Evolutionary conservation across 2,888 invertebrate genomes (phyloP), one percentile per base, ranked within the genome.

Genomic region (Dryobota labecula): DNA sequence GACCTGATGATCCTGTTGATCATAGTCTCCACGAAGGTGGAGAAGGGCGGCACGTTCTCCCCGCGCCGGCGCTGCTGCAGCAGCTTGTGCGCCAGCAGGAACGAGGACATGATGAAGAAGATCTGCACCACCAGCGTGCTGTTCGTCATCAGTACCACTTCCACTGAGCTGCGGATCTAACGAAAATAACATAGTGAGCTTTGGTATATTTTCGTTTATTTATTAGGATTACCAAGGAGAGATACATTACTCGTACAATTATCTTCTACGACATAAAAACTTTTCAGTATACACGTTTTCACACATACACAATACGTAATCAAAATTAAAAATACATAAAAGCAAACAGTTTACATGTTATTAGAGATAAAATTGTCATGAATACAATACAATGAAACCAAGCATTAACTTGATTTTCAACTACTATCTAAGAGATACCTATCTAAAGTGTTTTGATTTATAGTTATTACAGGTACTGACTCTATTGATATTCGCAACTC

Each of bases 81-180:
- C 82, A 95, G 84, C 87, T 95, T 95, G 89, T 94, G 93, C 2
- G 95, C 94, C 73, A 95, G 91, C 78, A 95, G 91, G 90, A 95
- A 95, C 67, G 93, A 92, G 2, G 95, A 92, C 95, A 95, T 94
- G 49, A 95, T 87, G 90, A 95, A 95, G 92, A 95, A 95, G 72
- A 94, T 91, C 88, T 95, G 95, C 84, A 95, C 95, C 86, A 95
- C 92, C 86, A 95, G 90, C 54, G 95, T 95, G 87, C 95, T 94
- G 91, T 95, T 95, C 6, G 93, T 90, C 88, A 95, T 90, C 78
- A 95, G 86, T 79, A 94, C 89, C 51, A 89, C 94, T 78, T 95
- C 95, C 5, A 88, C 54, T 0, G 87, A 89, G 20, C 89, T 88
- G 0, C 95, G 93, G 20, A 88, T 90, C 95, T 95, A 88, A 0